Percentiles rank a stretch among this genome's conserved stretches.
These are phyloP conservation scores for Sarcophaga bullata DNA, from an alignment of 1,140 invertebrate genomes.

Conservation along the genomic window DNA sequence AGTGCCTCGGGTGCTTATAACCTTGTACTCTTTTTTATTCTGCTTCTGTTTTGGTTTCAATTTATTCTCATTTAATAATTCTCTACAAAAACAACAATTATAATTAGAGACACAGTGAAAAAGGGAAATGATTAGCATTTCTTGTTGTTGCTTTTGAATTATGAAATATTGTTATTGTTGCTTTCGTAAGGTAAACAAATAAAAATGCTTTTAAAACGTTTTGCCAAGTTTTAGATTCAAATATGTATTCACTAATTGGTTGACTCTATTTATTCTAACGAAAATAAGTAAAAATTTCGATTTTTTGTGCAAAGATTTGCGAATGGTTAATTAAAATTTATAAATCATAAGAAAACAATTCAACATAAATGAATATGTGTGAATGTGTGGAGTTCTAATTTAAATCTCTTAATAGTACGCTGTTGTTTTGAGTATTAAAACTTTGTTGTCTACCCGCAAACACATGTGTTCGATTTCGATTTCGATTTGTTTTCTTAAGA, in stretches of 20 bases:
- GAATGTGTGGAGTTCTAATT: not conserved
- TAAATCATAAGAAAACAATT: too few species aligned
- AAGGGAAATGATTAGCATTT: constrained; percentile 5
- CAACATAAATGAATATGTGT: too few species aligned
- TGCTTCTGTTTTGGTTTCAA: not conserved
- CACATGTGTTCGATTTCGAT: not conserved
- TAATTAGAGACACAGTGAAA: constrained; percentile 3
- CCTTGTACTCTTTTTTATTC: not conserved
- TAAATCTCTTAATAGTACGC: not conserved
- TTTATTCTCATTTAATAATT: constrained; percentile 16
- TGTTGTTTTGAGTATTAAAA: too few species aligned
- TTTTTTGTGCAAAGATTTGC: too few species aligned
- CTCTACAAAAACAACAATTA: not conserved
- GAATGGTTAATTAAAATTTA: too few species aligned
- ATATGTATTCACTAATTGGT: constrained; percentile 4
- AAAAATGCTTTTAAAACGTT: not conserved
- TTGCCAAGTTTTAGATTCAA: constrained; percentile 8
- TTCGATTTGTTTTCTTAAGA: not conserved
- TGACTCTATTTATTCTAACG: not conserved
- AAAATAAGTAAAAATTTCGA: not conserved
- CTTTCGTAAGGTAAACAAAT: not conserved
- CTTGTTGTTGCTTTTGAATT: not conserved
- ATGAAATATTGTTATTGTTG: not conserved
- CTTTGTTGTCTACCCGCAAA: not conserved
- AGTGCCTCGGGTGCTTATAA: constrained; percentile 13